phyloP scores from a whole-genome alignment of 35 echinoderm and acorn worm genomes.

The Lytechinus pictus region DNA sequence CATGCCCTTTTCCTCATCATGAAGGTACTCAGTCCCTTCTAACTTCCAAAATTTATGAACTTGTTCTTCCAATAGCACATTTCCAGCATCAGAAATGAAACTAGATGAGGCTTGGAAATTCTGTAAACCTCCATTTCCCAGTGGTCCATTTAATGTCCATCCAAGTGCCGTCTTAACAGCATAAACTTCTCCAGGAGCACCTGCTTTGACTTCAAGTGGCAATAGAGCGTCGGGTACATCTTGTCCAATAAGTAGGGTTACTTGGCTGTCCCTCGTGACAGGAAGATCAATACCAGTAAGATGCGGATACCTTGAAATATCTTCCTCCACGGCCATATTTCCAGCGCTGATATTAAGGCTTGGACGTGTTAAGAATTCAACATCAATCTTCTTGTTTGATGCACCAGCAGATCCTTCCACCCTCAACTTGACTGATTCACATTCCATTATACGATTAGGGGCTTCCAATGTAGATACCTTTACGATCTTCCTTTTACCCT shows the following conservation, averaged over 20 bases:
- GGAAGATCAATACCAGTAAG: conserved; percentile 54
- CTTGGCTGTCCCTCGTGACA: conserved; percentile 20
- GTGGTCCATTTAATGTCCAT: conserved; percentile 81
- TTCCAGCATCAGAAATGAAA: background rate
- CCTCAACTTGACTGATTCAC: no score
- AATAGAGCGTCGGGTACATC: conserved; percentile 67
- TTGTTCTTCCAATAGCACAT: background rate
- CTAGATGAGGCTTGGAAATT: conserved; percentile 1
- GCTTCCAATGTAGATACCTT: no score
- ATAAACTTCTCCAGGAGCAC: conserved; percentile 52
- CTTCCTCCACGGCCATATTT: conserved; percentile 57
- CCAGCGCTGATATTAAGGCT: conserved; percentile 47
- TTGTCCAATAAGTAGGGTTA: conserved; percentile 75
- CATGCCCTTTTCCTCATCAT: conserved; percentile 1
- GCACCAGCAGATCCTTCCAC: no score
- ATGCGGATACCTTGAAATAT: conserved; percentile 55
- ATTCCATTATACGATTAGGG: no score
- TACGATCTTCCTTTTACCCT: no score
- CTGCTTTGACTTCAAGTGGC: conserved; percentile 62
- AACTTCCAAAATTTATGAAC: background rate
- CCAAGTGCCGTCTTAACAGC: conserved; percentile 73
- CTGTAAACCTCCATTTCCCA: conserved; percentile 12
- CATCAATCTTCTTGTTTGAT: conserved; percentile 4
- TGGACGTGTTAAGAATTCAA: conserved; percentile 33
- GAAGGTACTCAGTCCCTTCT: background rate